A percentile compares a stretch with the other conserved stretches of the same genome.
Evolutionary conservation across 2,113 vertebrate species (phyloP).

Genomic region (Passer domesticus): DNA sequence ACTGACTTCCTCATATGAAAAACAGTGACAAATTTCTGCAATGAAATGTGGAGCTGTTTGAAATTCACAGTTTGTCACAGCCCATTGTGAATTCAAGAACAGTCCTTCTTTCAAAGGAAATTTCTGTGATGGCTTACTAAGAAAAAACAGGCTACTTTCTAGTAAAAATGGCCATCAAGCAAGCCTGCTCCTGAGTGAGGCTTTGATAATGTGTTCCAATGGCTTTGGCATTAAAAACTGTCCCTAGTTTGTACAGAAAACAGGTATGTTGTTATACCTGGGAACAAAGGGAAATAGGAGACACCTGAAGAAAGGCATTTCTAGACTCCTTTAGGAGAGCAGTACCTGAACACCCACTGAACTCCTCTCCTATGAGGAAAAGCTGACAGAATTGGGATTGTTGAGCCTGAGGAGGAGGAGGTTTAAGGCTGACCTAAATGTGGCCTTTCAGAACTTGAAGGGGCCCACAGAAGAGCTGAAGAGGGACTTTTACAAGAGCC

Average conservation of each 20-base stretch:
- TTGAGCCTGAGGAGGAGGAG: neutral
- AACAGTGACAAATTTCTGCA: neutral
- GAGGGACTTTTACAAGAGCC: neutral
- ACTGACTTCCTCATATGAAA: neutral
- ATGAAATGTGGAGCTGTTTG: neutral
- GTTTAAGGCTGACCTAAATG: neutral
- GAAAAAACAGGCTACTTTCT: neutral
- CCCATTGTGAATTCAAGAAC: conserved; percentile 1
- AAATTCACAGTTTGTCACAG: conserved; percentile 25
- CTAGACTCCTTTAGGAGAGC: neutral
- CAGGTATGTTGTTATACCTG: neutral
- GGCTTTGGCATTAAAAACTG: neutral
- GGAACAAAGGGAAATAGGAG: neutral
- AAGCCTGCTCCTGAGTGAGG: neutral
- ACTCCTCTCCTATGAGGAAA: neutral
- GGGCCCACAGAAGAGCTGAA: neutral
- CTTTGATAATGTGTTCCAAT: neutral
- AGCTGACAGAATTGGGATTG: neutral
- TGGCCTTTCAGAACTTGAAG: neutral
- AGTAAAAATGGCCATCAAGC: neutral
- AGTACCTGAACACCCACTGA: neutral
- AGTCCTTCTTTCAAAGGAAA: neutral
- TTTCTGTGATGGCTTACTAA: neutral
- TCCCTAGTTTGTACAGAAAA: neutral
- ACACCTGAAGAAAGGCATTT: neutral